Evolutionary conservation across 2,888 invertebrate species (phyloP).

Genomic region (Andrena trimmerana): DNA sequence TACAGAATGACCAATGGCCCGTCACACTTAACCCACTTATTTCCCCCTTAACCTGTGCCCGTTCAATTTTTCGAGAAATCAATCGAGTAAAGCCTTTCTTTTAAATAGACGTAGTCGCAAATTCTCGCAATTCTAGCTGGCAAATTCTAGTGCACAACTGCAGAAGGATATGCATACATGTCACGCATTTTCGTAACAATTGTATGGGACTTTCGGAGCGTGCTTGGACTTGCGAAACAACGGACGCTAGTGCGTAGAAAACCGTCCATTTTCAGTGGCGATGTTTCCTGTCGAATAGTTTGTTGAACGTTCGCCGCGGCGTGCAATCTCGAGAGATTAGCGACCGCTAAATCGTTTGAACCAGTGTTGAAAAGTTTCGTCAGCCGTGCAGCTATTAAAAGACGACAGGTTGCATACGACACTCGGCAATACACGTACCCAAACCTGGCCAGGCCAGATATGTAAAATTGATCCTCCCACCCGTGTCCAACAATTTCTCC

Average conservation of each 20-base stretch:
- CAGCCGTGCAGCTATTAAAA: conserved; percentile 38
- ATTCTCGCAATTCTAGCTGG: neutral
- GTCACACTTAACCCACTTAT: conserved; percentile 17
- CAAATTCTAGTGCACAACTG: too few species aligned
- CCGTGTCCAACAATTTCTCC: conserved; percentile 42
- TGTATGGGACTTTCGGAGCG: neutral
- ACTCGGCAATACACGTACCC: neutral
- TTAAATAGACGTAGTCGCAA: neutral
- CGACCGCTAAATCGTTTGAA: conserved; percentile 16
- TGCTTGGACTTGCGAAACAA: neutral
- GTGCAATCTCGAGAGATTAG: conserved; percentile 45
- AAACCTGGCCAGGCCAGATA: neutral
- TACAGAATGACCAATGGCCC: neutral
- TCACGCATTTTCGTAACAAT: neutral
- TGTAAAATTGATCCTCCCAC: conserved; percentile 49
- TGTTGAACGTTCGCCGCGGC: conserved; percentile 16
- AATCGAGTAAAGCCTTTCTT: neutral
- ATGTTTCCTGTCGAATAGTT: neutral
- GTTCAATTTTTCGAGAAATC: neutral
- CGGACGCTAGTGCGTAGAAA: neutral
- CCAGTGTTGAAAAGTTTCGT: conserved; percentile 16
- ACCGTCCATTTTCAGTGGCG: neutral
- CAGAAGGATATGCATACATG: neutral
- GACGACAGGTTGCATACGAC: conserved; percentile 18
- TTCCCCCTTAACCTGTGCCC: neutral